Evolutionary conservation across 2,888 invertebrate genomes (phyloP).

Genomic region (Amiota minor): DNA sequence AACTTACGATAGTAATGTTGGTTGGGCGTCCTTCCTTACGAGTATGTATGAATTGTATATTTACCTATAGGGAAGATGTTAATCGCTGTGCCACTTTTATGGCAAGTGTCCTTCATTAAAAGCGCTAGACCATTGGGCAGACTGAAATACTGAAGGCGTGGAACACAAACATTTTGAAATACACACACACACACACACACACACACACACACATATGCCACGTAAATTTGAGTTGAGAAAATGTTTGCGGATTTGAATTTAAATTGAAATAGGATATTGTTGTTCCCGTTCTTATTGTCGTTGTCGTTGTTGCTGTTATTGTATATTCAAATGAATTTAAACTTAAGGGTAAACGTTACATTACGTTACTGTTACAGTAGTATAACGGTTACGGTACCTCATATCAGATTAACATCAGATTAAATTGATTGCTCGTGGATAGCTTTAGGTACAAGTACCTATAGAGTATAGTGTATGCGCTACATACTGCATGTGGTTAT

Average conservation of each 20-base stretch:
- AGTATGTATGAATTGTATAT: no score
- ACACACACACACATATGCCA: constrained; percentile 29
- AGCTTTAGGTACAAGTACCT: constrained; percentile 44
- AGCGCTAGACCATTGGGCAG: no score
- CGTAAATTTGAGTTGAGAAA: constrained; percentile 39
- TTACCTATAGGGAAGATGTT: constrained; percentile 58
- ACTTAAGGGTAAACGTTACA: constrained; percentile 65
- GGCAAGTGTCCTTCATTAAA: constrained; percentile 47
- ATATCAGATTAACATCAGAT: constrained; percentile 68
- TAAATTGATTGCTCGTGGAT: constrained; percentile 70
- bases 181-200: constrained; percentile 4
- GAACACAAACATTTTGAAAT: constrained; percentile 12
- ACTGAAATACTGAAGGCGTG: no score
- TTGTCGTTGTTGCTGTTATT: constrained; percentile 39
- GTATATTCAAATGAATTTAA: constrained; percentile 71
- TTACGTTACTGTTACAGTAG: not conserved
- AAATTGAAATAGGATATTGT: constrained; percentile 69
- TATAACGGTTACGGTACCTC: constrained; percentile 31
- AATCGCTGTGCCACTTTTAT: constrained; percentile 65
- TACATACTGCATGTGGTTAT: not conserved
- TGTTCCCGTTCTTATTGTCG: no score
- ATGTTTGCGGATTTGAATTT: constrained; percentile 71
- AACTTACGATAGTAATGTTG: constrained; percentile 13
- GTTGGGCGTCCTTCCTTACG: not conserved
- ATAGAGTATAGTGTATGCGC: not conserved